A percentile compares a stretch with the other conserved stretches of the same genome.
These are phyloP conservation scores for Macrostomum lignano DNA, from an alignment of 1,140 invertebrate genomes.

Conservation along the genomic window DNA sequence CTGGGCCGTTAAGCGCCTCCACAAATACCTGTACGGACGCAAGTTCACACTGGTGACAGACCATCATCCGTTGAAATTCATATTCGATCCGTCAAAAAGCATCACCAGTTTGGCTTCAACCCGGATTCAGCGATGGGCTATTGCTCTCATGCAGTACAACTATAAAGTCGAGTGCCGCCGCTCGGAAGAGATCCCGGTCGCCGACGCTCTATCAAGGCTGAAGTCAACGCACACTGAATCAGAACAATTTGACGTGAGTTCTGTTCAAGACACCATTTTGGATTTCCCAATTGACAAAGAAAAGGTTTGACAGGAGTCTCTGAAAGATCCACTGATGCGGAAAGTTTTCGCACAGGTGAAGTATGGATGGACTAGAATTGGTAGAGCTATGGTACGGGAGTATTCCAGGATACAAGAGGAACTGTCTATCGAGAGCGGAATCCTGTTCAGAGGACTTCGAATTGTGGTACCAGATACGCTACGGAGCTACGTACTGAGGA, in stretches of 20 bases:
- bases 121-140: slow-evolving; percentile 12
- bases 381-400: no score
- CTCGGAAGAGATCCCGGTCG: slow-evolving; percentile 7
- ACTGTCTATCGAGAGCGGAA: no score
- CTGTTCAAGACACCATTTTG: no score
- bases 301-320: no score
- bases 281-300: no score
- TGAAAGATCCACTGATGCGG: no score
- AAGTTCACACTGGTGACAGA: slow-evolving; percentile 19
- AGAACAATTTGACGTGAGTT: no score
- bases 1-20: slow-evolving; percentile 23
- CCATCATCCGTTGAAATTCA: slow-evolving; percentile 20
- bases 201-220: no score
- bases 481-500: slow-evolving; percentile 13
- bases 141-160: slow-evolving; percentile 10
- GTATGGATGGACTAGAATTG: no score
- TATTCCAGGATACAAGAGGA: no score
- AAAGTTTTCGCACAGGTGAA: no score
- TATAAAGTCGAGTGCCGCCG: slow-evolving; percentile 11
- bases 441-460: slow-evolving; percentile 14
- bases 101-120: slow-evolving; percentile 11
- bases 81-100: slow-evolving; percentile 22
- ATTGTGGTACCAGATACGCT: slow-evolving; percentile 24
- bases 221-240: no score
- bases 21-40: slow-evolving; percentile 20